These are phyloP conservation scores for Antrozous pallidus DNA, from an alignment of 2,797 vertebrate genomes.

Conservation along the genomic window DNA sequence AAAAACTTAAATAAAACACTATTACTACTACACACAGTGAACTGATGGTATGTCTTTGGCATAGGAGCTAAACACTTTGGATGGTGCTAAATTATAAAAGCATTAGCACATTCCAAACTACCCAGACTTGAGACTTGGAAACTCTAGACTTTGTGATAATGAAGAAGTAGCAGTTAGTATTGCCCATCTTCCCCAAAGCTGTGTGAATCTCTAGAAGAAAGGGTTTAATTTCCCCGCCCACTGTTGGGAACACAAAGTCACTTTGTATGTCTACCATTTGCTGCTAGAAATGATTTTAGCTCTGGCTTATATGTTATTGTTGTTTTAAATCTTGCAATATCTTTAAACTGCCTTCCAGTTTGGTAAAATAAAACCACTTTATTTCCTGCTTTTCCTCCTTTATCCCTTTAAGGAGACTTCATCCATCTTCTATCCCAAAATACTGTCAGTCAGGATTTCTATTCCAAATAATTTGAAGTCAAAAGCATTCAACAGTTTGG, in stretches of 20 bases:
- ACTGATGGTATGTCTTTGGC: neutral
- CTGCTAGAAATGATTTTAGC: neutral
- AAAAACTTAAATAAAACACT: neutral
- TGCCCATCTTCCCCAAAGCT: neutral
- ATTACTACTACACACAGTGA: neutral
- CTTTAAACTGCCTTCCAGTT: neutral
- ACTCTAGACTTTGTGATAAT: neutral
- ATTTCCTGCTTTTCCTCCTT: neutral
- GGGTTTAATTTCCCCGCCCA: neutral
- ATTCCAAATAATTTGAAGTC: slow-evolving; percentile 50
- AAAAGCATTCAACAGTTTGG: slow-evolving; percentile 47
- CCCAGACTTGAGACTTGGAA: neutral
- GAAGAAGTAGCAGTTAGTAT: neutral
- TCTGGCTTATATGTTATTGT: neutral
- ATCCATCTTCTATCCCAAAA: slow-evolving; percentile 42
- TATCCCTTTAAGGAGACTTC: slow-evolving; percentile 25
- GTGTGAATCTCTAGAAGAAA: neutral
- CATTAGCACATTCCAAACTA: neutral
- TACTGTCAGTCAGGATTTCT: slow-evolving; percentile 44
- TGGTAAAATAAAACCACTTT: neutral
- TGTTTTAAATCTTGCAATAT: neutral
- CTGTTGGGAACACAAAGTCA: neutral
- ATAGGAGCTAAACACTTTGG: neutral
- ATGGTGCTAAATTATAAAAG: neutral
- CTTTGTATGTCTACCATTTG: neutral